A percentile compares a stretch with the other conserved stretches of the same genome.
Conservation (phyloP, 2,888 invertebrate species). For the Chrysomela aeneicollis region DNA sequence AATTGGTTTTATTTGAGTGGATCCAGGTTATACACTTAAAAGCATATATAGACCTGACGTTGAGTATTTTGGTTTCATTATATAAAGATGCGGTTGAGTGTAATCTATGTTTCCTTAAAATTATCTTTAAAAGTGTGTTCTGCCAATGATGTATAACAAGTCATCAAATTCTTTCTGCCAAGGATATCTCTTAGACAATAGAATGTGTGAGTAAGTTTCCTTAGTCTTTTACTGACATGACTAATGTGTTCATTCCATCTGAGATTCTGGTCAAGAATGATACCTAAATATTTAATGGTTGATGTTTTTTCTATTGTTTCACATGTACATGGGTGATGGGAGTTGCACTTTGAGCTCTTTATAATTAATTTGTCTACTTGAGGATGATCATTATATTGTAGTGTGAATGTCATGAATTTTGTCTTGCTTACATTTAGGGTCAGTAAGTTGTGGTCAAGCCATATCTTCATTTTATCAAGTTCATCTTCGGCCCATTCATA, state of each 20-base stretch:
- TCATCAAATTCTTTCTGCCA: background rate
- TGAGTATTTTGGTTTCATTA: background rate
- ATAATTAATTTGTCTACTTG: background rate
- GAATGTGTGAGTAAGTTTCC: constrained; percentile 1
- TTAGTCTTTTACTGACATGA: background rate
- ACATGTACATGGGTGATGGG: background rate
- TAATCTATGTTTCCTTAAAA: constrained; percentile 1
- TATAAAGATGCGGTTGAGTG: background rate
- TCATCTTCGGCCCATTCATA: background rate
- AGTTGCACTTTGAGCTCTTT: constrained; percentile 1
- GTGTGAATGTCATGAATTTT: constrained; percentile 6
- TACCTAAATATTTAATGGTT: background rate
- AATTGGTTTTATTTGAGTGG: background rate
- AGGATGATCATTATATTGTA: constrained; percentile 3
- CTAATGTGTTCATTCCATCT: background rate
- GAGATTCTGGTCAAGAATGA: background rate
- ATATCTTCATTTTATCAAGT: background rate
- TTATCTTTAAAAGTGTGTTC: constrained; percentile 6
- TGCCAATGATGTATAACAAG: background rate
- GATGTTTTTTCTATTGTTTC: background rate
- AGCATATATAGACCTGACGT: background rate
- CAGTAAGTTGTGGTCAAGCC: constrained; percentile 4
- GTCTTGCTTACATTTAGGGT: constrained; percentile 8
- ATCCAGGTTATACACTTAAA: background rate
- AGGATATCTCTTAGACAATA: background rate